A percentile compares a stretch with the other conserved stretches of the same genome.
phyloP scores from a whole-genome alignment of 2,113 vertebrate genomes.

The Psilopsiagon aurifrons region DNA sequence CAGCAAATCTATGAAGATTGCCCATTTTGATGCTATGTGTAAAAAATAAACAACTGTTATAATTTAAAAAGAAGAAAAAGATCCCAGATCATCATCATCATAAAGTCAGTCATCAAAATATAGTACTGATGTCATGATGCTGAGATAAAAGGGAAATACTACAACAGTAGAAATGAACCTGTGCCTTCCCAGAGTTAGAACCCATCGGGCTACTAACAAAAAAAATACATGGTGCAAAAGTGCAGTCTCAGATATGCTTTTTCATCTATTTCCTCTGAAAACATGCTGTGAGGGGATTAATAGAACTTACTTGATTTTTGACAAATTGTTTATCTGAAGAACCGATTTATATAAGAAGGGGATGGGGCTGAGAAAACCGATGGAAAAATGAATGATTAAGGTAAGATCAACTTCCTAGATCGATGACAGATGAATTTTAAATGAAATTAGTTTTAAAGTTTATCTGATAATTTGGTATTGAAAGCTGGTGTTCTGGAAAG shows the following conservation, averaged over 20 bases:
- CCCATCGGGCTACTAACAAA: not conserved
- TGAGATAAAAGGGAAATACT: not conserved
- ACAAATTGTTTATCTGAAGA: not conserved
- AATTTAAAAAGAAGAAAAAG: not conserved
- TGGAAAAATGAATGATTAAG: not conserved
- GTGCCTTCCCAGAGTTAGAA: not conserved
- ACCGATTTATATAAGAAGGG: not conserved
- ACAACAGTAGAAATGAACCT: not conserved
- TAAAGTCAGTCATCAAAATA: not conserved
- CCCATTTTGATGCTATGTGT: not conserved
- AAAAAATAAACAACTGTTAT: not conserved
- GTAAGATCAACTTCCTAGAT: not conserved
- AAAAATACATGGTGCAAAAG: not conserved
- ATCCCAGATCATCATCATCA: accelerated
- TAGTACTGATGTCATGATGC: not conserved
- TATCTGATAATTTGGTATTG: not conserved
- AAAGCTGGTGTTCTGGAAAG: not conserved
- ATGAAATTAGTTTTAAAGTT: not conserved
- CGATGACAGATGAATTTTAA: not conserved
- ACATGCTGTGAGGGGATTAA: not conserved
- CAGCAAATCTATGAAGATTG: not conserved
- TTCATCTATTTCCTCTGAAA: not conserved
- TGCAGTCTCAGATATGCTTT: not conserved
- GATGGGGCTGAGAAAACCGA: not conserved
- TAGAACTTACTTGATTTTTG: not conserved